Conservation (phyloP, 2,888 invertebrate genomes). For the Plemyria rubiginata region DNA sequence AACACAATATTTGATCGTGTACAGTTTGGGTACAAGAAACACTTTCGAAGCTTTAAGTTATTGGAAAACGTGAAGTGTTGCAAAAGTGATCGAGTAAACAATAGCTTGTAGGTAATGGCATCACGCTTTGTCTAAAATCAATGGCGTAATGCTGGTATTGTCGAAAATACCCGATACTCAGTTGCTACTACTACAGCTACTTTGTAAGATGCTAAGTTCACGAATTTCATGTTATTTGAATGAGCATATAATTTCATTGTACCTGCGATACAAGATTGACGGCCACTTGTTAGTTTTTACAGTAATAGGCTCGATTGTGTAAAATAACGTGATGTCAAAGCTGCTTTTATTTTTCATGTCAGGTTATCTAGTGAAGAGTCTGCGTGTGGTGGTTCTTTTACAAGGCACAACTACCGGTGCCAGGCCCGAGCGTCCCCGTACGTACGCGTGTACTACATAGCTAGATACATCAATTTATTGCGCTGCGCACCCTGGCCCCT, state of each 20-base stretch:
- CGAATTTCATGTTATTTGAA: too few species aligned
- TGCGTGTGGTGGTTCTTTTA: slow-evolving; percentile 68
- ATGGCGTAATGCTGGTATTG: slow-evolving; percentile 70
- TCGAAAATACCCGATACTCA: slow-evolving; percentile 52
- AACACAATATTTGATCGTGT: too few species aligned
- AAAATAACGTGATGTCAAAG: slow-evolving; percentile 7
- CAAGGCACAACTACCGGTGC: slow-evolving; percentile 63
- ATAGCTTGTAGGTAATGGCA: slow-evolving; percentile 74
- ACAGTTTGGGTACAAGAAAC: too few species aligned
- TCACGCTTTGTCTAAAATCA: slow-evolving; percentile 68
- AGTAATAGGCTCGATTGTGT: not conserved
- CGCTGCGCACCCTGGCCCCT: slow-evolving; percentile 47
- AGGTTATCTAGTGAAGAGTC: slow-evolving; percentile 56
- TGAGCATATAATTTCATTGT: slow-evolving; percentile 27
- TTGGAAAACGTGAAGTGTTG: slow-evolving; percentile 51
- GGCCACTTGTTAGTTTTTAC: not conserved
- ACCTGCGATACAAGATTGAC: not conserved
- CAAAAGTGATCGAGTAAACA: slow-evolving; percentile 72
- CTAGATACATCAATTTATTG: slow-evolving; percentile 53
- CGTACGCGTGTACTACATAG: slow-evolving; percentile 50
- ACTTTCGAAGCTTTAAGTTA: not conserved
- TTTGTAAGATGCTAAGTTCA: slow-evolving; percentile 26
- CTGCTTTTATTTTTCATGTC: slow-evolving; percentile 55
- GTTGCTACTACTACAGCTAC: too few species aligned
- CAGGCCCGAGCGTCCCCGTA: slow-evolving; percentile 73